Conservation (phyloP, 2,113 vertebrate genomes). For the Microcebus murinus region DNA sequence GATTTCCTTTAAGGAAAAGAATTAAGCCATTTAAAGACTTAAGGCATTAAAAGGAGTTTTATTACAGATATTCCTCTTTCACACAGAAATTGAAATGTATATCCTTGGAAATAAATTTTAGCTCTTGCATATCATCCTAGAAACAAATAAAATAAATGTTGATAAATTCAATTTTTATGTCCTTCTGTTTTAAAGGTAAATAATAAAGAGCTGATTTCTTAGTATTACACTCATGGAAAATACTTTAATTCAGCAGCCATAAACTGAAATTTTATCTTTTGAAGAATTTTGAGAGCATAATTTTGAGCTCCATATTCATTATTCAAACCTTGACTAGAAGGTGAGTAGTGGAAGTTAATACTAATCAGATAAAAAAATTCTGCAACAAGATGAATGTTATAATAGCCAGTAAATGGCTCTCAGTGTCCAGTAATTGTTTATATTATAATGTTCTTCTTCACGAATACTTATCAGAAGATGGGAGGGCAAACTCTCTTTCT, state of each 20-base stretch:
- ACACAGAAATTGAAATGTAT: neutral
- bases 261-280: neutral
- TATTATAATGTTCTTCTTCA: neutral
- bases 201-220: neutral
- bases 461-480: neutral
- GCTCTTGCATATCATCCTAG: neutral
- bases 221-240: neutral
- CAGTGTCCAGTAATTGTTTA: neutral
- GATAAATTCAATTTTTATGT: neutral
- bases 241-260: neutral
- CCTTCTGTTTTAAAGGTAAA: neutral
- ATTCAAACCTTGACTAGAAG: neutral
- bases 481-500: neutral
- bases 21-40: neutral
- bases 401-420: neutral
- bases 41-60: neutral
- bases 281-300: neutral
- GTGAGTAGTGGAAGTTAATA: neutral
- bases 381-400: neutral
- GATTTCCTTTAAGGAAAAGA: neutral
- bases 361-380: neutral
- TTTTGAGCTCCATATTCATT: neutral
- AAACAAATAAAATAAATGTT: neutral
- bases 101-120: neutral
- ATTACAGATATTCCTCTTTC: neutral